Percentiles rank a stretch among this genome's conserved stretches.
Conservation (phyloP, 1,140 invertebrate species). For the Zaprionus tsacasi region DNA sequence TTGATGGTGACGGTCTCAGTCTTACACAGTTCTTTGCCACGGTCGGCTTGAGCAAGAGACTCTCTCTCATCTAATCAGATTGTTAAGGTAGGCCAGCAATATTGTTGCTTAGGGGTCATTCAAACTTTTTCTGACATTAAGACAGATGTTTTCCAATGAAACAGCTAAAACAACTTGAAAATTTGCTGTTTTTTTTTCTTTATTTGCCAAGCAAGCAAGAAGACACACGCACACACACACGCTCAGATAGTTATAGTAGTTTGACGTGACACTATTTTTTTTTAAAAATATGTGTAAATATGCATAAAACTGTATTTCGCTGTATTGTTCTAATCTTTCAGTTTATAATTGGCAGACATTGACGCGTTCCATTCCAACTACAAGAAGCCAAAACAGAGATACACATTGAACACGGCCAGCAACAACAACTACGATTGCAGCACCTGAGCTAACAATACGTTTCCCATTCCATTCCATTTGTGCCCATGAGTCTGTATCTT, state of each 20-base stretch:
- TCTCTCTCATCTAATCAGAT: neutral
- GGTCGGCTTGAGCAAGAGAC: neutral
- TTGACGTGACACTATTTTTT: neutral
- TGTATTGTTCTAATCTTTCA: constrained; percentile 30
- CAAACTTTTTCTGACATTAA: neutral
- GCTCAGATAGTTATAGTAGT: neutral
- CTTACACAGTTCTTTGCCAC: constrained; percentile 10
- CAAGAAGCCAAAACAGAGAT: constrained; percentile 8
- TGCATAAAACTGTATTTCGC: constrained; percentile 9
- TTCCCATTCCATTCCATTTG: neutral
- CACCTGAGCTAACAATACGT: constrained; percentile 43
- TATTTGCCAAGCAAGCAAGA: neutral
- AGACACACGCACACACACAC: constrained; percentile 2
- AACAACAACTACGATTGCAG: neutral
- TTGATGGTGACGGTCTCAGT: neutral
- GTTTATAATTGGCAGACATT: constrained; percentile 20
- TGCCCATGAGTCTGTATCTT: constrained; percentile 20
- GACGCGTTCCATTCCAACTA: neutral
- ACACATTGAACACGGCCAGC: neutral
- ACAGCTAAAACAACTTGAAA: neutral
- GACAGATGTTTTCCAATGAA: neutral
- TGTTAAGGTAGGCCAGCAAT: constrained; percentile 3
- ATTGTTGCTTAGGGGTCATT: neutral
- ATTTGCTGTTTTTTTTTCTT: neutral
- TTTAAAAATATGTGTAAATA: neutral